Evolutionary conservation across 2,797 vertebrate species (phyloP).

Genomic region (Myotis vivesi): DNA sequence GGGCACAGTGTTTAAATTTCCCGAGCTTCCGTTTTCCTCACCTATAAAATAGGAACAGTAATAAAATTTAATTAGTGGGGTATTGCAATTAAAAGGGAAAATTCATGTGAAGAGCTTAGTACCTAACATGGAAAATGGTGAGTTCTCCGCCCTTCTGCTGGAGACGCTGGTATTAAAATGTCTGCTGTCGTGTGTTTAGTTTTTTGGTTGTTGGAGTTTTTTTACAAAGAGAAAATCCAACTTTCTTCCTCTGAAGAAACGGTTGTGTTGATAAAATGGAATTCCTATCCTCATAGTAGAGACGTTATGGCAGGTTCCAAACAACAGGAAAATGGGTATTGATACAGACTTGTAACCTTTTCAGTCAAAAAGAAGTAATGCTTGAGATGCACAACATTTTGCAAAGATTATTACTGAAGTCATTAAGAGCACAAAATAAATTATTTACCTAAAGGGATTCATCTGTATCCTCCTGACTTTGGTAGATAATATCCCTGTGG

Average conservation of each 20-base stretch:
- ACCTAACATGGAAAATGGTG: not conserved
- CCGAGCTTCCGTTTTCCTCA: not conserved
- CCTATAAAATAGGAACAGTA: not conserved
- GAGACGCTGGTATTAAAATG: not conserved
- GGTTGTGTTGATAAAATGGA: not conserved
- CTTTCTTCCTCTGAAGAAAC: not conserved
- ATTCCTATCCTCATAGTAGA: not conserved
- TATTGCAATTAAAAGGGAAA: not conserved
- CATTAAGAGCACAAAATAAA: not conserved
- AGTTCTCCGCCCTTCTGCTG: not conserved
- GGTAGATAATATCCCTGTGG: not conserved
- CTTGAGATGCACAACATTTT: not conserved
- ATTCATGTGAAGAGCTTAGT: not conserved
- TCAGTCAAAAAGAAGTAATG: not conserved
- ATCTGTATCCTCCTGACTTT: not conserved
- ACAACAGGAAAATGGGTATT: not conserved
- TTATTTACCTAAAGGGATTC: not conserved
- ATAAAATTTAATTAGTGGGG: not conserved
- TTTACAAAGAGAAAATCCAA: not conserved
- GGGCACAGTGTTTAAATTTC: not conserved
- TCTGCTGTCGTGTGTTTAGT: not conserved
- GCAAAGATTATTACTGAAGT: not conserved
- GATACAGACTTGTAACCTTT: not conserved
- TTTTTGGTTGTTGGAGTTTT: not conserved
- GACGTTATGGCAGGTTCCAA: not conserved